These are phyloP conservation scores for Hypsopygia costalis DNA, from an alignment of 2,888 invertebrate species.

Conservation along the genomic window DNA sequence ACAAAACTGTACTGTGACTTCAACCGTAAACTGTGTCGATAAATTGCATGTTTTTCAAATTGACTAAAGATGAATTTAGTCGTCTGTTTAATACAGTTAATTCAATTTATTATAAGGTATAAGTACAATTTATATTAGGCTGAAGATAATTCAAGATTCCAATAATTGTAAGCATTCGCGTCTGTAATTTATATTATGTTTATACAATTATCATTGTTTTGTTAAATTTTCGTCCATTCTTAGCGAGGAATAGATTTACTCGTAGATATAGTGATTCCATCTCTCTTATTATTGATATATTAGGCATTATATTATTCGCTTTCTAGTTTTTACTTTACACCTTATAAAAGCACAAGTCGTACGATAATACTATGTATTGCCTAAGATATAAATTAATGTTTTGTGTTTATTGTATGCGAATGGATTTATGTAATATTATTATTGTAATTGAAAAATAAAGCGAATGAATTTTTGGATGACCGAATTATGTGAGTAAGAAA, in stretches of 20 bases:
- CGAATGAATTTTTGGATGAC: neutral
- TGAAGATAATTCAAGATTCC: conserved; percentile 13
- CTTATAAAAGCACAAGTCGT: neutral
- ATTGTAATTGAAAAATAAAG: neutral
- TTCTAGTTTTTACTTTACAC: conserved; percentile 1
- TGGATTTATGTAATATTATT: neutral
- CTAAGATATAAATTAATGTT: neutral
- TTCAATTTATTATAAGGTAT: too few species aligned
- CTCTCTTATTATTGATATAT: neutral
- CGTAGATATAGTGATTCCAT: neutral
- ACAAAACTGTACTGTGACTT: neutral
- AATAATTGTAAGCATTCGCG: conserved; percentile 17
- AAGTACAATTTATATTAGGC: too few species aligned
- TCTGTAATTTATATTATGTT: conserved; percentile 1
- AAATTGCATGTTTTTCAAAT: neutral
- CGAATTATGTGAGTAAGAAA: neutral
- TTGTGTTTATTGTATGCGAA: neutral
- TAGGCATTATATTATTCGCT: neutral
- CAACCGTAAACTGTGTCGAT: neutral
- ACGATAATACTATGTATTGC: neutral
- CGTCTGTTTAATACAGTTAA: neutral
- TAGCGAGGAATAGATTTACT: neutral
- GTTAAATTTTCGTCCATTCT: neutral
- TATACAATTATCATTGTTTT: neutral
- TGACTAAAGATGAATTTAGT: conserved; percentile 7